A percentile compares a stretch with the other conserved stretches of the same genome.
Evolutionary conservation across 2,888 invertebrate species (phyloP).

Genomic region (Trisateles emortualis): DNA sequence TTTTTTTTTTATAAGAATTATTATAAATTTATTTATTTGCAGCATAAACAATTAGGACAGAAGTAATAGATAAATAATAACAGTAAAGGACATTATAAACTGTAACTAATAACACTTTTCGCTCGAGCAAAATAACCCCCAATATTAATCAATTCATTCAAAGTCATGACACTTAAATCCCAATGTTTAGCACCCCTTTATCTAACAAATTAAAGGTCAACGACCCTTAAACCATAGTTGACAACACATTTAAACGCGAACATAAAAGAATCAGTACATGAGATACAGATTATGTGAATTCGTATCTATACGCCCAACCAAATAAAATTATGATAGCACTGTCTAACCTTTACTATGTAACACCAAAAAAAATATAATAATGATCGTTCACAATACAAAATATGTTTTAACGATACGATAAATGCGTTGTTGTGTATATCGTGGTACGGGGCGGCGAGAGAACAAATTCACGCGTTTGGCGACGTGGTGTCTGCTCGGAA

Average conservation of each 20-base stretch:
- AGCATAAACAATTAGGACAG: too few species aligned
- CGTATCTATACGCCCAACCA: conserved; percentile 36
- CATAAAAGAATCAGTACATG: conserved; percentile 35
- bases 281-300: conserved; percentile 37
- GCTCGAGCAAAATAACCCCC: too few species aligned
- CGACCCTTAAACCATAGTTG: conserved; percentile 9
- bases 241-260: conserved; percentile 19
- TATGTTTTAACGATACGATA: background rate
- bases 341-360: conserved; percentile 52
- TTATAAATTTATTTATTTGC: too few species aligned
- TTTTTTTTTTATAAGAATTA: too few species aligned
- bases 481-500: conserved; percentile 60
- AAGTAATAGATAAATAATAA: too few species aligned
- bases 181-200: conserved; percentile 7
- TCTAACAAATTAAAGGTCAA: conserved; percentile 4
- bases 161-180: conserved; percentile 4
- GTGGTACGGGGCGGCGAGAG: conserved; percentile 51
- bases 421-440: conserved; percentile 21
- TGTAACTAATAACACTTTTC: too few species aligned
- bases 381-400: background rate
- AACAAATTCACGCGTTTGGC: conserved; percentile 57
- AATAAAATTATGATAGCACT: conserved; percentile 58
- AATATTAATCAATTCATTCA: background rate
- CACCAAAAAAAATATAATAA: background rate
- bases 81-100: too few species aligned